A percentile compares a stretch with the other conserved stretches of the same genome.
Evolutionary conservation across 2,113 vertebrate species (phyloP).

Genomic region (Chaetodon auriga): DNA sequence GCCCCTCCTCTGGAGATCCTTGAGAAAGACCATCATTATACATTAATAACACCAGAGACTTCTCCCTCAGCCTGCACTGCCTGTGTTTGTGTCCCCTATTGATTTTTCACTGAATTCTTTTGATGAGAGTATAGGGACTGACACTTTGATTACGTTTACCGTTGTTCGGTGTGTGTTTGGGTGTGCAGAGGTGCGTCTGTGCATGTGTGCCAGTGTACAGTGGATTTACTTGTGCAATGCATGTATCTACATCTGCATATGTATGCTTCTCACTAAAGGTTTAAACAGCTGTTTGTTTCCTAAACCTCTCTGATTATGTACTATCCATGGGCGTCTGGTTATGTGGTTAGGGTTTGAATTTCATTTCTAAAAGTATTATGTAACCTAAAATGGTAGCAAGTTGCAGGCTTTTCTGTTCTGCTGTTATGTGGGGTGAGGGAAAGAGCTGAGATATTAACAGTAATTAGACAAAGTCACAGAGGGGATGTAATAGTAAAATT

Average conservation of each 20-base stretch:
- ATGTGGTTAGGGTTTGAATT: too few species aligned
- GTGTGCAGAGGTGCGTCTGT: background rate
- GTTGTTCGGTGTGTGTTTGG: slow-evolving; percentile 33
- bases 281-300: too few species aligned
- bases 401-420: too few species aligned
- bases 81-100: slow-evolving; percentile 73
- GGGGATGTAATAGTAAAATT: too few species aligned
- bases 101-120: slow-evolving; percentile 74
- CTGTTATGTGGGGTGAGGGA: too few species aligned
- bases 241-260: background rate
- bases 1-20: slow-evolving; percentile 57
- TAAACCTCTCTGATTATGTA: too few species aligned
- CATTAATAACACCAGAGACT: slow-evolving; percentile 70
- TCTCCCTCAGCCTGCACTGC: slow-evolving; percentile 48
- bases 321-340: too few species aligned
- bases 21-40: slow-evolving; percentile 70
- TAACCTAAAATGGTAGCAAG: too few species aligned
- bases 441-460: too few species aligned
- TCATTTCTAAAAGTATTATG: too few species aligned
- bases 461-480: too few species aligned
- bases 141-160: slow-evolving; percentile 69
- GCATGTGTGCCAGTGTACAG: background rate
- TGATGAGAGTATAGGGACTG: slow-evolving; percentile 66
- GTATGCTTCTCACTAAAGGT: background rate
- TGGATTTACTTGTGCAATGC: background rate